These are phyloP conservation scores for Microcebus tavaratra DNA, from an alignment of 2,113 vertebrate genomes.

Conservation along the genomic window DNA sequence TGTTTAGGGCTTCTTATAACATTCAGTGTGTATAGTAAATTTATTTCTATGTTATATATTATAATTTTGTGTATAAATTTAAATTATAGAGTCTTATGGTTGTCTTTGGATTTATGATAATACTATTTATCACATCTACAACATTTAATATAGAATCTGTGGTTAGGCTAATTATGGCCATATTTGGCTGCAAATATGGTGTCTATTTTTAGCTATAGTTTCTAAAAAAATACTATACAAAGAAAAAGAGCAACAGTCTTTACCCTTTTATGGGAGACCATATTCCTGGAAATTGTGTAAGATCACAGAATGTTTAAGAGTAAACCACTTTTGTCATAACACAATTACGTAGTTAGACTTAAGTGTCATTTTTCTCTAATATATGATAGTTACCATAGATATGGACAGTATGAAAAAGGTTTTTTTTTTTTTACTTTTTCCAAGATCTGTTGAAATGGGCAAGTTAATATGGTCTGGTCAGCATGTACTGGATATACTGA, in stretches of 20 bases:
- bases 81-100: neutral
- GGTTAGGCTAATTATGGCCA: neutral
- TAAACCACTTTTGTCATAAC: neutral
- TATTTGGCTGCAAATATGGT: neutral
- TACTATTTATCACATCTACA: neutral
- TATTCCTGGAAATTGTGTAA: neutral
- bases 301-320: neutral
- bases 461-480: neutral
- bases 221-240: neutral
- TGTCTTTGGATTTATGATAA: neutral
- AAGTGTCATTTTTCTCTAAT: neutral
- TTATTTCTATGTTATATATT: neutral
- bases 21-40: neutral
- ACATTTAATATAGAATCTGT: neutral
- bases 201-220: neutral
- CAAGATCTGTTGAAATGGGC: neutral
- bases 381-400: neutral
- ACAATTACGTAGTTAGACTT: neutral
- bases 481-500: neutral
- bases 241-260: neutral
- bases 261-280: neutral
- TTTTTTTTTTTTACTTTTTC: neutral
- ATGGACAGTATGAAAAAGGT: neutral
- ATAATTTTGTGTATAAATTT: neutral
- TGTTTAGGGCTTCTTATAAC: slow-evolving; percentile 9